Percentiles rank a stretch among this genome's conserved stretches.
Evolutionary conservation across 2,888 invertebrate species (phyloP).

Genomic region (Parnassius glacialis): DNA sequence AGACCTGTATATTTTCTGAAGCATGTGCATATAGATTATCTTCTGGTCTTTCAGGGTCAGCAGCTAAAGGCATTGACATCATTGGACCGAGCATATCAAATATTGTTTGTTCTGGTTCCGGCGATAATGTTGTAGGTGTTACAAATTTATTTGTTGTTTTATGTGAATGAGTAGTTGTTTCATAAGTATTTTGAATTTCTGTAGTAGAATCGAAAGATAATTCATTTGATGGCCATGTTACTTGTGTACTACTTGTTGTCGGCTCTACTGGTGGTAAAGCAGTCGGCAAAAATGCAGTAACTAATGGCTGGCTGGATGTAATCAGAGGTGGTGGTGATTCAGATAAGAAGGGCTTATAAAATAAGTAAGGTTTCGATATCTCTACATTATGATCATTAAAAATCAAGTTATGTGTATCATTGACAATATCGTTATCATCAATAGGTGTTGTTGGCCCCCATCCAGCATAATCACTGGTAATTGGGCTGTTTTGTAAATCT

Average conservation of each 20-base stretch:
- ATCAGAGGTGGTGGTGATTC: slow-evolving; percentile 59
- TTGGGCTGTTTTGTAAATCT: slow-evolving; percentile 46
- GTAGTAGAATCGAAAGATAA: slow-evolving; percentile 47
- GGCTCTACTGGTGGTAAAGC: slow-evolving; percentile 47
- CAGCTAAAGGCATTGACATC: slow-evolving; percentile 71
- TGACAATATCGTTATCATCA: slow-evolving; percentile 49
- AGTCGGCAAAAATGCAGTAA: slow-evolving; percentile 61
- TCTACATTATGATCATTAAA: slow-evolving; percentile 50
- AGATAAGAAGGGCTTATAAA: slow-evolving; percentile 65
- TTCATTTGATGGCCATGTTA: slow-evolving; percentile 45
- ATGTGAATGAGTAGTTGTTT: slow-evolving; percentile 52
- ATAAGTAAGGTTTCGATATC: slow-evolving; percentile 53
- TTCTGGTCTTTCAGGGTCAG: slow-evolving; percentile 64
- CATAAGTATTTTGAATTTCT: slow-evolving; percentile 43
- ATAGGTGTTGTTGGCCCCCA: slow-evolving; percentile 75
- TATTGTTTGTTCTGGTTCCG: slow-evolving; percentile 47
- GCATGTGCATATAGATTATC: slow-evolving; percentile 71
- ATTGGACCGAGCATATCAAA: slow-evolving; percentile 69
- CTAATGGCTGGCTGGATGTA: slow-evolving; percentile 41
- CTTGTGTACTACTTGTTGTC: slow-evolving; percentile 35
- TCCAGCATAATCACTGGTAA: slow-evolving; percentile 73
- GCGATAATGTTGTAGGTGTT: slow-evolving; percentile 40
- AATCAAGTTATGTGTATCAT: slow-evolving; percentile 69
- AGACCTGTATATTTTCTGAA: slow-evolving; percentile 66
- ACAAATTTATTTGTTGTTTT: slow-evolving; percentile 36